These are phyloP conservation scores for Oryzias celebensis DNA, from an alignment of 2,113 vertebrate species.

Conservation along the genomic window DNA sequence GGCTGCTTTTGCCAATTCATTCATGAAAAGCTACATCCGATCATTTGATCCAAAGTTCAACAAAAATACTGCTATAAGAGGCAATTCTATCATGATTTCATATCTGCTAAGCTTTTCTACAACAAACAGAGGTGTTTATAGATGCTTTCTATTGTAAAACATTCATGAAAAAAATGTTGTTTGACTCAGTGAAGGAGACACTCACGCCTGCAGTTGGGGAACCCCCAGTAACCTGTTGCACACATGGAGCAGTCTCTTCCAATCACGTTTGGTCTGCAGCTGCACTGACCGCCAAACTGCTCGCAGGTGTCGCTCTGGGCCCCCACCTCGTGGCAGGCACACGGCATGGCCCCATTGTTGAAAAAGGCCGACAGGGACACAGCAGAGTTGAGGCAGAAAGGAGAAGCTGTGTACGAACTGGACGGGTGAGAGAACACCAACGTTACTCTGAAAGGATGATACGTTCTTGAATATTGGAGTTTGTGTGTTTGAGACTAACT, in stretches of 20 bases:
- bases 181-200: constrained; percentile 19
- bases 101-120: too few relatives aligned
- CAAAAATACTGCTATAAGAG: too few relatives aligned
- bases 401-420: constrained; percentile 79
- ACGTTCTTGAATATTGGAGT: too few relatives aligned
- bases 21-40: too few relatives aligned
- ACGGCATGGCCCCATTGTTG: constrained; percentile 89
- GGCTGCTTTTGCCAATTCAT: too few relatives aligned
- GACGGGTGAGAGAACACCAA: too few relatives aligned
- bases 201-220: constrained; percentile 94
- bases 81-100: too few relatives aligned
- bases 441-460: too few relatives aligned
- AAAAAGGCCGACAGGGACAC: constrained; percentile 91
- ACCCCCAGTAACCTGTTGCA: constrained; percentile 93
- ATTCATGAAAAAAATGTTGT: too few relatives aligned
- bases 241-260: constrained; percentile 94
- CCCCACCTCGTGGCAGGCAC: constrained; percentile 88
- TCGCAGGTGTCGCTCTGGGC: constrained; percentile 83
- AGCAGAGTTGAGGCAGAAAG: constrained; percentile 85
- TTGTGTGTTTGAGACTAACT: constrained; percentile 70
- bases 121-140: too few relatives aligned
- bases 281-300: constrained; percentile 88
- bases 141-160: too few relatives aligned
- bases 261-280: constrained; percentile 86
- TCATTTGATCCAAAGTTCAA: too few relatives aligned